Conservation (phyloP, 1,140 invertebrate species). For the Radopholus similis region DNA sequence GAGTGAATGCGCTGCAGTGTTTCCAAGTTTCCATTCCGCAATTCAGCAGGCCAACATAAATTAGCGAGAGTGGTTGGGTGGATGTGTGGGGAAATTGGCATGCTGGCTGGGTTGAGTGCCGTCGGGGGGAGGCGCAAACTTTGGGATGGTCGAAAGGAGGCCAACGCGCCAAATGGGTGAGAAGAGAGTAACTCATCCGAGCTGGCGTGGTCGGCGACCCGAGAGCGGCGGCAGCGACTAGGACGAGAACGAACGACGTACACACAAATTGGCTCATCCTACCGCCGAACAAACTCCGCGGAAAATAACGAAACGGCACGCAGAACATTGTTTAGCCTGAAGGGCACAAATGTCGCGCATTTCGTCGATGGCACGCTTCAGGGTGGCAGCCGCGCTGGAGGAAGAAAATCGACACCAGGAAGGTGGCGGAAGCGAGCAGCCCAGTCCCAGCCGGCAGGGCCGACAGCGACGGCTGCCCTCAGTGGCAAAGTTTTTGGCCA, state of each 20-base stretch:
- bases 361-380: constrained; percentile 59
- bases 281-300: background rate
- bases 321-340: background rate
- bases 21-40: too few species aligned
- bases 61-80: constrained; percentile 12
- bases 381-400: constrained; percentile 33
- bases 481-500: constrained; percentile 13
- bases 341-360: constrained; percentile 50
- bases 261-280: background rate
- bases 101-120: background rate
- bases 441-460: constrained; percentile 33
- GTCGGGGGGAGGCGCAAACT: background rate
- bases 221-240: background rate
- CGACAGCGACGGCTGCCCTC: constrained; percentile 7
- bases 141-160: background rate
- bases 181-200: background rate
- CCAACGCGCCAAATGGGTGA: background rate
- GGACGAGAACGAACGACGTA: too few species aligned
- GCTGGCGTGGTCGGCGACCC: background rate
- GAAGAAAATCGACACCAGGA: constrained; percentile 14
- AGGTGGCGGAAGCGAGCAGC: constrained; percentile 16
- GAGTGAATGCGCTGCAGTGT: too few species aligned
- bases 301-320: background rate
- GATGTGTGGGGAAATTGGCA: constrained; percentile 2
- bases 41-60: too few species aligned